A percentile compares a stretch with the other conserved stretches of the same genome.
Evolutionary conservation across 2,797 vertebrate species (phyloP).

Genomic region (Crypturellus tataupa): DNA sequence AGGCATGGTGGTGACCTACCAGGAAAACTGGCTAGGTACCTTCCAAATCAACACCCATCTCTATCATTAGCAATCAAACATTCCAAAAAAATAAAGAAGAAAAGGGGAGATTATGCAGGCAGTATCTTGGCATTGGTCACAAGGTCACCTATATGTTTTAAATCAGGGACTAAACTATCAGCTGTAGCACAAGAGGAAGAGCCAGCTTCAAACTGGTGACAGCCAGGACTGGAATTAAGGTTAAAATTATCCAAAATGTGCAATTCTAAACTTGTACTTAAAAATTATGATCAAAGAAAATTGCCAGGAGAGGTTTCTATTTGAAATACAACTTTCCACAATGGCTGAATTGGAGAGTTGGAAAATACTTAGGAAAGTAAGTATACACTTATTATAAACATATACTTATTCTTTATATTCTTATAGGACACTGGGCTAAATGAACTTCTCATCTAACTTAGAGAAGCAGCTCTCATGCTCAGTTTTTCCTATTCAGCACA

Average conservation of each 20-base stretch:
- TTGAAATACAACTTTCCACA: background rate
- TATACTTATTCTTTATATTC: background rate
- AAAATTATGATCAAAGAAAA: background rate
- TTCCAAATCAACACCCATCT: background rate
- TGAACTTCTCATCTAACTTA: background rate
- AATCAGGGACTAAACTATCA: background rate
- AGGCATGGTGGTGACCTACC: background rate
- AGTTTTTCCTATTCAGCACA: background rate
- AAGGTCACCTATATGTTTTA: background rate
- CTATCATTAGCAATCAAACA: background rate
- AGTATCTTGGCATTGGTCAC: background rate
- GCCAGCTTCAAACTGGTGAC: background rate
- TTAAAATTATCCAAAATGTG: background rate
- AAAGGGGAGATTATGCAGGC: background rate
- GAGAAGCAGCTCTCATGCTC: background rate
- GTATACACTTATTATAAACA: too few species aligned
- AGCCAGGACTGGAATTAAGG: background rate
- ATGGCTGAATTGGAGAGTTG: background rate
- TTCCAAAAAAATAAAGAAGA: background rate
- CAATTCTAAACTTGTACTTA: background rate
- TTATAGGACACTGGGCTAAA: background rate
- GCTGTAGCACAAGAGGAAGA: background rate
- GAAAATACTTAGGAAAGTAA: background rate
- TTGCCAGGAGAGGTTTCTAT: background rate
- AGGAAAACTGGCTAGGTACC: background rate